Percentiles rank a stretch among this genome's conserved stretches.
Conservation (phyloP, 2,797 vertebrate genomes). For the Onychomys arenicola region DNA sequence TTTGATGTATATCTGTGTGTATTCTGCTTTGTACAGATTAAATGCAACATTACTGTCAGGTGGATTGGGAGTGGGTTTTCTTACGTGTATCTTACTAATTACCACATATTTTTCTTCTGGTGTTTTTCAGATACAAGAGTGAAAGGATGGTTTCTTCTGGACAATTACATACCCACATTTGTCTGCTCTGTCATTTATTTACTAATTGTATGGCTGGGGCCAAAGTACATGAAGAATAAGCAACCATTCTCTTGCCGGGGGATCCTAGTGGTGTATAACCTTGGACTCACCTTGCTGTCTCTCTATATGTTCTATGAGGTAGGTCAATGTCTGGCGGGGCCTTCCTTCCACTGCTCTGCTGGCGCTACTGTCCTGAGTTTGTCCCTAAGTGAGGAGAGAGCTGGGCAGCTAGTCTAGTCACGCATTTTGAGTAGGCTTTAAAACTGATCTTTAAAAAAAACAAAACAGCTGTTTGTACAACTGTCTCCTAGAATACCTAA, state of each 20-base stretch:
- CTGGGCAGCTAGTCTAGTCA: neutral
- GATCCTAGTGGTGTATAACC: constrained; percentile 95
- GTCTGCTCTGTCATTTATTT: constrained; percentile 94
- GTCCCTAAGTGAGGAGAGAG: neutral
- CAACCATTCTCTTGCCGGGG: constrained; percentile 93
- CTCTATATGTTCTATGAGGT: constrained; percentile 99
- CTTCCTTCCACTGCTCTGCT: neutral
- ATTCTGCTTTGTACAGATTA: neutral
- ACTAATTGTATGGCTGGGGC: constrained; percentile 96
- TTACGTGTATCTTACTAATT: neutral
- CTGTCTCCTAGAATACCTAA: constrained; percentile 9
- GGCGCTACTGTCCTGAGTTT: neutral
- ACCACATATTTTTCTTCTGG: constrained; percentile 60
- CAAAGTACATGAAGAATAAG: constrained; percentile 95
- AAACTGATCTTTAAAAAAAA: constrained; percentile 40
- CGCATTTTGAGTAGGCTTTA: constrained; percentile 17
- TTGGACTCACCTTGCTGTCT: constrained; percentile 95
- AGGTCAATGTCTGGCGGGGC: constrained; percentile 80
- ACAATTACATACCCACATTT: constrained; percentile 95
- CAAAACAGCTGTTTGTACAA: neutral
- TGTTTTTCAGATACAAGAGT: constrained; percentile 94
- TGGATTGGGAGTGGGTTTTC: neutral
- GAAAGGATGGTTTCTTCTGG: constrained; percentile 95
- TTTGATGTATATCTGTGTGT: neutral
- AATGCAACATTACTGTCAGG: neutral